Conservation (phyloP, 2,797 vertebrate species). For the Intellagama lesueurii region DNA sequence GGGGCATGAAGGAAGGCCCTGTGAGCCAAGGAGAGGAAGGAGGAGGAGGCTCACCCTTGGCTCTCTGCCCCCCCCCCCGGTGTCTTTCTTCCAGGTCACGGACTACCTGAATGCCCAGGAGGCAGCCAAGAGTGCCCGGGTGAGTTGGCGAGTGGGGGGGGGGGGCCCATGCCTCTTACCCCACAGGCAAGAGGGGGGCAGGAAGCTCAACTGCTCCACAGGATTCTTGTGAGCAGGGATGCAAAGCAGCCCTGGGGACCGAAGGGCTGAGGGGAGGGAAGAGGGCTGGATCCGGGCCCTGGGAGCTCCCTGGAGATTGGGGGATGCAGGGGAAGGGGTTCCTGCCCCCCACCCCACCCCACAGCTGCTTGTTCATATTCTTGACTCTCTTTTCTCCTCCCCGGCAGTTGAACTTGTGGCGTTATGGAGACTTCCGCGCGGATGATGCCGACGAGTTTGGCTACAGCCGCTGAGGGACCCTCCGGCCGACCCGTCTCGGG, state of each 20-base stretch:
- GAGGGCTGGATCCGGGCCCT: too few species aligned
- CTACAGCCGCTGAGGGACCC: conserved; percentile 84
- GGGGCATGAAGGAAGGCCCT: too few species aligned
- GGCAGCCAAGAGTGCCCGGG: conserved; percentile 92
- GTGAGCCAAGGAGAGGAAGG: background rate
- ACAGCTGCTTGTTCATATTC: background rate
- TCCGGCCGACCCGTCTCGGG: background rate
- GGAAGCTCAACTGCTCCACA: too few species aligned
- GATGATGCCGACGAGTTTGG: conserved; percentile 96
- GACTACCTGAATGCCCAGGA: conserved; percentile 95
- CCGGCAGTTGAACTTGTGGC: conserved; percentile 93
- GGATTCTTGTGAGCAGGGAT: too few species aligned
- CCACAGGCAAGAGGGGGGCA: rapidly evolving
- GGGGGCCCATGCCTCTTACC: too few species aligned
- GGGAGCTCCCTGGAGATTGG: too few species aligned
- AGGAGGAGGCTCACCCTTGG: rapidly evolving
- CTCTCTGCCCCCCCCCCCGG: background rate
- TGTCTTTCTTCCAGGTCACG: conserved; percentile 81
- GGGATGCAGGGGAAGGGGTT: background rate
- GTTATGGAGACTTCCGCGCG: conserved; percentile 94
- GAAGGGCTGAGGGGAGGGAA: too few species aligned
- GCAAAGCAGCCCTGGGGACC: background rate
- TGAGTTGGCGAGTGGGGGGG: conserved; percentile 78
- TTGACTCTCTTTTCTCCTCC: background rate
- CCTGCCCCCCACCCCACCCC: too few species aligned